phyloP scores from a whole-genome alignment of 2,113 vertebrate species.

The Todiramphus chloris region DNA sequence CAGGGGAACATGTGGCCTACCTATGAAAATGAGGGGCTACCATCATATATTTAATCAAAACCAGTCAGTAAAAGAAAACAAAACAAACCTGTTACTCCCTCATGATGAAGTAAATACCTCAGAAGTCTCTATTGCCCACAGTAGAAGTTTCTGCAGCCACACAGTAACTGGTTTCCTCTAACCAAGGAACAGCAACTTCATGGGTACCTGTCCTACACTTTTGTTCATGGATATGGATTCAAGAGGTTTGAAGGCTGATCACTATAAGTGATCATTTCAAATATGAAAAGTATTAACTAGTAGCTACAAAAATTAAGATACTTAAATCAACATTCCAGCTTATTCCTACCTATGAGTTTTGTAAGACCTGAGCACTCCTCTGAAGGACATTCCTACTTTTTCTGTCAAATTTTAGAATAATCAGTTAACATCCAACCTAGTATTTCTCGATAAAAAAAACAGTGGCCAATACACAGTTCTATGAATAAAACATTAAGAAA shows the following conservation, averaged over 20 bases:
- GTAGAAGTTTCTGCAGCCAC: not conserved
- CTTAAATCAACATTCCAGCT: not conserved
- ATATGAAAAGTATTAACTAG: not conserved
- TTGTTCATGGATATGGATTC: not conserved
- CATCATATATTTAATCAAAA: not conserved
- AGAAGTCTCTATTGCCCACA: not conserved
- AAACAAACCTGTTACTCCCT: not conserved
- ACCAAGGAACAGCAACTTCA: not conserved
- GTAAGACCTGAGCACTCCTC: not conserved
- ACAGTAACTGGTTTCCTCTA: not conserved
- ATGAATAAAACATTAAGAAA: not conserved
- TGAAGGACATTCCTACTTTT: not conserved
- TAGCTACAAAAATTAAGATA: not conserved
- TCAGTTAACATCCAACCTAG: not conserved
- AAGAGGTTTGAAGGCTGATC: not conserved
- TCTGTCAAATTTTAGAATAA: not conserved
- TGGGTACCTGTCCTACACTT: not conserved
- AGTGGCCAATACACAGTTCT: not conserved
- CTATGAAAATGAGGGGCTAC: not conserved
- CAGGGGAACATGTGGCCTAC: not conserved
- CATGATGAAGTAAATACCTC: not conserved
- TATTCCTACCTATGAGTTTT: not conserved
- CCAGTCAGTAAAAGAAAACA: not conserved
- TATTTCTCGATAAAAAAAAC: not conserved
- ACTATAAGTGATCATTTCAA: not conserved